Base-by-base conservation (phyloP, 2,113 vertebrate species). In the Hypanus sabinus region DNA sequence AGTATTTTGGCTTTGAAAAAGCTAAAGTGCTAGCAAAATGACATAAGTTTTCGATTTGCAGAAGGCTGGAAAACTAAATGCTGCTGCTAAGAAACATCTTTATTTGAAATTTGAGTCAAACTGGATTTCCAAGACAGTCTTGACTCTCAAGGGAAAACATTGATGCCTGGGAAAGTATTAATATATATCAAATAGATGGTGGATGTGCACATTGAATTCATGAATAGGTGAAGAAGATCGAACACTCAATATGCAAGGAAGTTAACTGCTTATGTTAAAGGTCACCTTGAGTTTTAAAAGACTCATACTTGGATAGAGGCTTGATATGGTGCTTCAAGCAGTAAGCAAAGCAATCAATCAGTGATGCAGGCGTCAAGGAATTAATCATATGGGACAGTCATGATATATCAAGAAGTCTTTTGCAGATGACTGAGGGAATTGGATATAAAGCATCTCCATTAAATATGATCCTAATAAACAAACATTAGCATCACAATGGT, bases 91-190 rank as follows among this genome's bases (percentile, higher is more conserved):
- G 55, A 73, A 93, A 93, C 36, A 93, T 36, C 70, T 93, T 93
- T 93, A 93, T 93, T 93, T 75, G 91, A 73, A 93, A 93, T 93
- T 93, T 5, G 12, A 73, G 70, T 73, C 91, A 93, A 93, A 93
- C 68, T 93, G 68, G 33, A 38, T 93, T 93, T 93, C 38, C 38
- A 73, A 73, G 68, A 30, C 91, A 75, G 36, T 12, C 38, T 24
- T 73, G 20, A 20, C 22, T 55, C 91, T 93, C 91, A 16, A 55
- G 91, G 91, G 91, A 93, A 93, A 38, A 93, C n/a, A 73, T 73
- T 33, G 91, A 70, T 93, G 70, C 91, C 91, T 24, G 70, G 36
- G 91, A 93, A 93, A 73, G 24, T 93, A 71, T 70, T 93, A 55
- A 93, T 93, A 55, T 93, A 75, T 75, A 93, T 73, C 91, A 93